These are phyloP conservation scores for Choloepus didactylus DNA, from an alignment of 2,797 vertebrate species.

Conservation along the genomic window DNA sequence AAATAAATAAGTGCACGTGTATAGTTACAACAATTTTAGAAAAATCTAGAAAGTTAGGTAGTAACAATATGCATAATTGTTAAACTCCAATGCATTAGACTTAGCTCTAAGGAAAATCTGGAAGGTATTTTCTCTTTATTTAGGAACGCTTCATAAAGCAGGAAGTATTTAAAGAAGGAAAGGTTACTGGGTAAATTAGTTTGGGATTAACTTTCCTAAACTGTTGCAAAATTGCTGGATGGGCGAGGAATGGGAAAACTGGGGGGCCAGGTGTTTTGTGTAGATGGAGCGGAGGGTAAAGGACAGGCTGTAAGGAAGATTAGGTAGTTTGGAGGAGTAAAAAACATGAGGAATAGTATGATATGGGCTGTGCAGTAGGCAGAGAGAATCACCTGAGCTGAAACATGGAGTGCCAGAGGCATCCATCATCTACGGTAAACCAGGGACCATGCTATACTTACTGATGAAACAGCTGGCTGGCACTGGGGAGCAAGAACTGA, in stretches of 20 bases:
- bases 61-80: conserved; percentile 43
- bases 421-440: not conserved
- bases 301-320: not conserved
- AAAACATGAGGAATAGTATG: not conserved
- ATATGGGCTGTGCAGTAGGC: not conserved
- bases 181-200: conserved; percentile 43
- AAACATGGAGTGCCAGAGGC: not conserved
- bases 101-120: conserved; percentile 40
- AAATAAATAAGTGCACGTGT: not conserved
- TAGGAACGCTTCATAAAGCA: conserved; percentile 48
- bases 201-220: conserved; percentile 40
- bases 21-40: conserved; percentile 16
- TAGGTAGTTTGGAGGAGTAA: not conserved
- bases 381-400: conserved; percentile 8
- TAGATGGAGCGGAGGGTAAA: conserved; percentile 32
- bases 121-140: conserved; percentile 53
- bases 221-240: conserved; percentile 22
- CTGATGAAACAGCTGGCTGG: not conserved
- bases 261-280: not conserved
- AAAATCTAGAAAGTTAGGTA: conserved; percentile 59
- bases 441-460: not conserved
- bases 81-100: conserved; percentile 16
- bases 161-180: conserved; percentile 26
- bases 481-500: not conserved
- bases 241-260: conserved; percentile 27